Evolutionary conservation across 1,140 invertebrate genomes (phyloP), one percentile per base, ranked within the genome.

Genomic region (Drosophila bifasciata): DNA sequence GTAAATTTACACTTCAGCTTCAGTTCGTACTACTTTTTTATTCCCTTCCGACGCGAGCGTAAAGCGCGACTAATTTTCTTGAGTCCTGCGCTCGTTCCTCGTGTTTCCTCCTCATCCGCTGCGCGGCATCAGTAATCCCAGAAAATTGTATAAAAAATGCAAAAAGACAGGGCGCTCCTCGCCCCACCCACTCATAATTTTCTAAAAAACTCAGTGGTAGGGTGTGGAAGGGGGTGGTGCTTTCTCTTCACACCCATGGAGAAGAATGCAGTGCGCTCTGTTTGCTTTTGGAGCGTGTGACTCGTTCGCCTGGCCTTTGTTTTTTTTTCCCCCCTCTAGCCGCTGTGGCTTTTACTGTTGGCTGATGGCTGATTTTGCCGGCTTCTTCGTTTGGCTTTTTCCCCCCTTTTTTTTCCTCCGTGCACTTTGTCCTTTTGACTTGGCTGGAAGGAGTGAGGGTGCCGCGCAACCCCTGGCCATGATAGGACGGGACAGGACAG

Each of bases 51-150:
- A 85, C 72, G 73, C 66, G 52, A 53, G 68, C 68, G 73, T 45
- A 77, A 76, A 81, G 73, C 78, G 72, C 76, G 81, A 85, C 81
- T 85, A 85, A 85, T 85, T 85, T 84, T 85, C 75, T 84, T 76
- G 46, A 76, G 62, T 62, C 51, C 79, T 44, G 11, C 41, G 28
- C 44, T 73, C 52, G 48, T 16, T 17, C 41, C 32, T 8, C 28
- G 25, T 41, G 17, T 45, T 48, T 48, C 43, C 41, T 13, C n/a
- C 15, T 17, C 15, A n/a, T 51, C 15, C 51, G 21, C 36, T 43
- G 45, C 68, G 58, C 69, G n/a, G n/a, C n/a, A n/a, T n/a, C 62
- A 63, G 69, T 74, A 74, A 74, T 74, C 70, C 72, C 71, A 57
- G 73, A 76, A 76, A 76, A 76, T 76, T 76, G 50, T 76, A 76